These are phyloP conservation scores for Parazoanthus swiftii DNA, from an alignment of 92 coral and sea anemone genomes.

Conservation along the genomic window DNA sequence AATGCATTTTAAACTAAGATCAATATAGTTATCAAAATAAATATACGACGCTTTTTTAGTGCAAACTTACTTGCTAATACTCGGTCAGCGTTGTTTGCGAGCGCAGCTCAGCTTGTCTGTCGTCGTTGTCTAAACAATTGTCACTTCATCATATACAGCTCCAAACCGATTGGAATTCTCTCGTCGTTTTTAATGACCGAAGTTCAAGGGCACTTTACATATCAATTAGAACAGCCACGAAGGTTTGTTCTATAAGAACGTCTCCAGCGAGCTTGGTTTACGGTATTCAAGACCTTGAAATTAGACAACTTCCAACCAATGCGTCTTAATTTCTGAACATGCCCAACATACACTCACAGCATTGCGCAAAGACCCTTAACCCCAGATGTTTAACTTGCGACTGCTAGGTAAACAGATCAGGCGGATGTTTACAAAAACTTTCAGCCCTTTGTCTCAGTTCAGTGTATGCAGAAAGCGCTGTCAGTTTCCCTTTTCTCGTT, in stretches of 20 bases:
- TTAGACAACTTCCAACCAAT: background rate
- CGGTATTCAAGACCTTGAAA: background rate
- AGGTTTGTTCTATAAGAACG: background rate
- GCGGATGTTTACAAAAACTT: constrained; percentile 13
- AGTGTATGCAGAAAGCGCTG: background rate
- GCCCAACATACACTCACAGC: background rate
- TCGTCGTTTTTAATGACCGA: background rate
- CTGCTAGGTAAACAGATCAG: constrained; percentile 1
- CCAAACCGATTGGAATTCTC: background rate
- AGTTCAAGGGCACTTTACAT: too few species aligned
- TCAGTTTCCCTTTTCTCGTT: background rate
- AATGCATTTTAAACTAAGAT: background rate
- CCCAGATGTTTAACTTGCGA: constrained; percentile 5
- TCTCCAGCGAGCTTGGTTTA: background rate
- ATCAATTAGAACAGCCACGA: background rate
- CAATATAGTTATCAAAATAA: background rate
- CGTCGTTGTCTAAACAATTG: background rate
- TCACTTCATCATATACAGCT: background rate
- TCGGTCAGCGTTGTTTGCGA: too few species aligned
- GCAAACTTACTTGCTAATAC: background rate
- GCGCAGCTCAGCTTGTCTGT: background rate
- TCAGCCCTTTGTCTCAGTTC: background rate
- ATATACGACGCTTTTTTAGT: background rate
- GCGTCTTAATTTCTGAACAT: background rate
- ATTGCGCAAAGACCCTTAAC: background rate